Percentiles rank a stretch among this genome's conserved stretches.
These are phyloP conservation scores for Antidorcas marsupialis DNA, from an alignment of 2,113 vertebrate genomes.

Conservation along the genomic window DNA sequence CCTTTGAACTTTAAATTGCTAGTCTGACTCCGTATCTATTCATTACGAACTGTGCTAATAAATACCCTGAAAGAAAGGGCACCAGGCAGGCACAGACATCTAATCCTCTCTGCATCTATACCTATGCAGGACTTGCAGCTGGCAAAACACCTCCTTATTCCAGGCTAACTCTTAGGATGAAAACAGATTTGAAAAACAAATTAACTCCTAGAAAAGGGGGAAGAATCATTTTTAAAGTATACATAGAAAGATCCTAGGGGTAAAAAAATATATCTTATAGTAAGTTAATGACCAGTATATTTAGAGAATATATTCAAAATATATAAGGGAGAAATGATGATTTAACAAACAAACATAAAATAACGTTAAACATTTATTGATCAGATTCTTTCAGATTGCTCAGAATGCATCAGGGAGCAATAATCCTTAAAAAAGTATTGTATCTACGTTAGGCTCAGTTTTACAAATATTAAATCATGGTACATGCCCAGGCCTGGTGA, in stretches of 20 bases:
- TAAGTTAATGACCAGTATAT: not conserved
- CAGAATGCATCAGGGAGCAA: not conserved
- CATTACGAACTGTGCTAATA: not conserved
- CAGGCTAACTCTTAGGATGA: not conserved
- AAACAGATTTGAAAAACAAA: not conserved
- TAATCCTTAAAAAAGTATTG: not conserved
- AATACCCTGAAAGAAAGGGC: not conserved
- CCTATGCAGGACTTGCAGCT: not conserved
- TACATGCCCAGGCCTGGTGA: not conserved
- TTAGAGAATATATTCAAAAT: not conserved
- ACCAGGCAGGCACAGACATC: not conserved
- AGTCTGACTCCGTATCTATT: not conserved
- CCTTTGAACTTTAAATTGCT: slow-evolving; percentile 9
- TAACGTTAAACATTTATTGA: not conserved
- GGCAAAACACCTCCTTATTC: not conserved
- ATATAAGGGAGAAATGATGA: not conserved
- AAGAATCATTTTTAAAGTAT: not conserved
- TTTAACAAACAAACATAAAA: not conserved
- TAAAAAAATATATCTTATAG: not conserved
- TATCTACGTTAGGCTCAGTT: not conserved
- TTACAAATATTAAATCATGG: not conserved
- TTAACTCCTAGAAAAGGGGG: not conserved
- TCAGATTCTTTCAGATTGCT: not conserved
- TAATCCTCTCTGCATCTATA: not conserved
- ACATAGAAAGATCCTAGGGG: not conserved